Evolutionary conservation across 2,888 invertebrate species (phyloP).

Genomic region (Ectemnius cavifrons): DNA sequence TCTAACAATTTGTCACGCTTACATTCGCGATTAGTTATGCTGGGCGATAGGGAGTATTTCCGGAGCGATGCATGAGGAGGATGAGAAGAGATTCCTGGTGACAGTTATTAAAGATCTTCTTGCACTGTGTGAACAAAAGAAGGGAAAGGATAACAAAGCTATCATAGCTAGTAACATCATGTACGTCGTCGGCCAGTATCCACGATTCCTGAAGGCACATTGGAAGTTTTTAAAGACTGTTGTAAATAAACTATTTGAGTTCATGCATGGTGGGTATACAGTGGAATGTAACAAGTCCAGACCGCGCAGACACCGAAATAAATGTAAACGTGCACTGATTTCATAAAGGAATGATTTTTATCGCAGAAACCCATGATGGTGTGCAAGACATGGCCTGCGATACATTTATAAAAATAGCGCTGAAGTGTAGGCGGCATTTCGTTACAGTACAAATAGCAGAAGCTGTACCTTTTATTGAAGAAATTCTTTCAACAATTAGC

Average conservation of each 20-base stretch:
- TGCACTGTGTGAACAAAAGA: constrained; percentile 98
- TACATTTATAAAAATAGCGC: constrained; percentile 99
- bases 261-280: constrained; percentile 90
- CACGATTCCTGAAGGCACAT: constrained; percentile 98
- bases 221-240: constrained; percentile 99
- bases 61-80: constrained; percentile 99
- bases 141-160: constrained; percentile 99
- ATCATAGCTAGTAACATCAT: constrained; percentile 99
- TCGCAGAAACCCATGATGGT: constrained; percentile 96
- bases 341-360: not conserved
- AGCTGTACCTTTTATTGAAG: constrained; percentile 98
- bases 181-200: constrained; percentile 99
- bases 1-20: constrained; percentile 13
- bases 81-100: constrained; percentile 98
- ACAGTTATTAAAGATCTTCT: constrained; percentile 98
- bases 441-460: constrained; percentile 98
- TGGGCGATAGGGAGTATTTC: constrained; percentile 99
- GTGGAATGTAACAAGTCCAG: not conserved
- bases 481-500: constrained; percentile 96
- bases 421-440: constrained; percentile 98
- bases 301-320: not conserved
- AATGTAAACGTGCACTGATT: too few relatives aligned
- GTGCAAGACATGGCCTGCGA: constrained; percentile 99
- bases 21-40: constrained; percentile 82
- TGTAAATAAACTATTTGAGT: constrained; percentile 99